Conservation (phyloP, 2,888 invertebrate species). For the Drosophila ezoana region DNA sequence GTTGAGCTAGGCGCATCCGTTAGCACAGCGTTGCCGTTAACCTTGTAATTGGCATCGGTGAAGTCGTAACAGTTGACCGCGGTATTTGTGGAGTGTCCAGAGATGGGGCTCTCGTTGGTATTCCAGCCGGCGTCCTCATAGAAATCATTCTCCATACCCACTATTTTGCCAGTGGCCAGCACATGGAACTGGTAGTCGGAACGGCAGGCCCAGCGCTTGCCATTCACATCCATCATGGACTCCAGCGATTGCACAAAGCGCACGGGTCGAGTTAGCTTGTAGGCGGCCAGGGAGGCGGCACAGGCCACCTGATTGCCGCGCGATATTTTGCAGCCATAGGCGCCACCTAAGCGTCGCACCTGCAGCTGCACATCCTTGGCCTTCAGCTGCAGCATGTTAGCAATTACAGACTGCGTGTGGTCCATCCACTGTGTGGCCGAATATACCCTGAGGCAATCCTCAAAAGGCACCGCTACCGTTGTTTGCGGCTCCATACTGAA, state of each 20-base stretch:
- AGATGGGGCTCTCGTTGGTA: constrained; percentile 86
- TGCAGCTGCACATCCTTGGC: constrained; percentile 89
- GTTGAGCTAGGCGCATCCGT: constrained; percentile 90
- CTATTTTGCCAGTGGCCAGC: constrained; percentile 88
- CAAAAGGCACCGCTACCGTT: constrained; percentile 88
- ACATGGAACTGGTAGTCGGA: constrained; percentile 89
- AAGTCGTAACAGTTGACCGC: constrained; percentile 88
- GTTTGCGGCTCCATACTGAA: constrained; percentile 91
- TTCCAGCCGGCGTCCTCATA: constrained; percentile 87
- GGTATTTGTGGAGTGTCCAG: constrained; percentile 69
- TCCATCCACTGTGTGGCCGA: constrained; percentile 89
- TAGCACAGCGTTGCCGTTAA: constrained; percentile 88
- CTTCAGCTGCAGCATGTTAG: constrained; percentile 86
- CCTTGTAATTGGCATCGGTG: constrained; percentile 87
- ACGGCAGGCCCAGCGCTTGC: constrained; percentile 88
- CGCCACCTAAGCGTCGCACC: constrained; percentile 92
- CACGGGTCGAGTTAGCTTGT: constrained; percentile 87
- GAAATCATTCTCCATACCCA: constrained; percentile 87
- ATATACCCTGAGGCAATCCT: constrained; percentile 90
- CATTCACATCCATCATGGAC: constrained; percentile 89
- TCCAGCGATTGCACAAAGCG: constrained; percentile 90
- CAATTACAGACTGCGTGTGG: constrained; percentile 86
- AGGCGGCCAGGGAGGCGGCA: constrained; percentile 90
- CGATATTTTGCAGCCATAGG: constrained; percentile 91
- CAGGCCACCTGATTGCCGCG: constrained; percentile 87